These are phyloP conservation scores for Falco berigora DNA, from an alignment of 2,797 vertebrate species.

Conservation along the genomic window DNA sequence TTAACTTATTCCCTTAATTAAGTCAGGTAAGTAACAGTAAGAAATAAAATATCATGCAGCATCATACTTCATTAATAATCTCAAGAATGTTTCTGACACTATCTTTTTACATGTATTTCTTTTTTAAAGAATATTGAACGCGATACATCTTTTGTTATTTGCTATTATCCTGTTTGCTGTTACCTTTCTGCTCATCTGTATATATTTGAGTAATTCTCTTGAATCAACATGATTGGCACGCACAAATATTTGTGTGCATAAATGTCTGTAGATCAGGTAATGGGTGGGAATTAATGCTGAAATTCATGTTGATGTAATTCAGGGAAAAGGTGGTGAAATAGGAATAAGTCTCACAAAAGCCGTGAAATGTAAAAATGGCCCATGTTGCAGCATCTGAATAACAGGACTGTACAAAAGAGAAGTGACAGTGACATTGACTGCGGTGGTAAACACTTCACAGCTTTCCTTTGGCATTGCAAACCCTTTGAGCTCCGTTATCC, in stretches of 20 bases:
- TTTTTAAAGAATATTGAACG: neutral
- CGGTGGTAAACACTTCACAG: neutral
- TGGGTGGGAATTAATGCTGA: neutral
- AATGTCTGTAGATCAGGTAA: neutral
- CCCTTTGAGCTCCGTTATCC: neutral
- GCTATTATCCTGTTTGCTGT: neutral
- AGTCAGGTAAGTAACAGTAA: neutral
- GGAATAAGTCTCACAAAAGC: neutral
- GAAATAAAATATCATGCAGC: neutral
- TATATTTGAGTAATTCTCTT: neutral
- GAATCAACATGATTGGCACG: neutral
- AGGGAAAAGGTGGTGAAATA: neutral
- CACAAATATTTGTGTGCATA: constrained; percentile 3
- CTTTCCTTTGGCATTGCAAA: neutral
- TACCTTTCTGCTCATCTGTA: neutral
- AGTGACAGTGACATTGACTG: neutral
- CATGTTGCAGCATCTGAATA: neutral
- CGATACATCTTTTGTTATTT: neutral
- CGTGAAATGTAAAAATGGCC: neutral
- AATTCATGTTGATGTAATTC: neutral
- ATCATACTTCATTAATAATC: neutral
- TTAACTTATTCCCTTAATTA: neutral
- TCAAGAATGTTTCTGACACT: neutral
- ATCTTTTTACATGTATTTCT: neutral
- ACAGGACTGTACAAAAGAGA: neutral